A percentile compares a stretch with the other conserved stretches of the same genome.
Conservation (phyloP, 2,797 vertebrate genomes). For the Oceanodroma leucorhoa region DNA sequence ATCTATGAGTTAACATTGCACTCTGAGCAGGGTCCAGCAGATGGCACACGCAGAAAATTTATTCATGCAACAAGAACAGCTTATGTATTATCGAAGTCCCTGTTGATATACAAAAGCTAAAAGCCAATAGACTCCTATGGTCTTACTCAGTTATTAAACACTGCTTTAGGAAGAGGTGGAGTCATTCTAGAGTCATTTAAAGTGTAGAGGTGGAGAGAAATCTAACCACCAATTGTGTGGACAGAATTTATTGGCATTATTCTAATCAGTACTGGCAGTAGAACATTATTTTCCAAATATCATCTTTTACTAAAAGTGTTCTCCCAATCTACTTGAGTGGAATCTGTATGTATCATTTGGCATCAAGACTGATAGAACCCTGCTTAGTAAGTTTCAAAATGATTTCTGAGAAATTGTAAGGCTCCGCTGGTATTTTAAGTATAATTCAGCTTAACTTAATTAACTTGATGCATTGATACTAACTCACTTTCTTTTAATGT, state of each 20-base stretch:
- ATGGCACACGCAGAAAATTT: neutral
- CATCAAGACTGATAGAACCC: neutral
- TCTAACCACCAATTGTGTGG: accelerated
- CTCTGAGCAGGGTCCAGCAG: conserved; percentile 27
- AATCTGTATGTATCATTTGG: neutral
- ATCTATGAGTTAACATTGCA: neutral
- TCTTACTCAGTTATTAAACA: neutral
- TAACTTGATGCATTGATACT: neutral
- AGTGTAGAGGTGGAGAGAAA: neutral
- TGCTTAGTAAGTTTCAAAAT: neutral
- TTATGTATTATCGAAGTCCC: accelerated
- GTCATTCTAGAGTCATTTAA: neutral
- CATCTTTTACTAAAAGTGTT: neutral
- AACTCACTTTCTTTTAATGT: neutral
- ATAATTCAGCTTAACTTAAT: neutral
- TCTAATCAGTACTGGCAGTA: neutral
- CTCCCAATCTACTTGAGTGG: neutral
- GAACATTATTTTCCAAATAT: neutral
- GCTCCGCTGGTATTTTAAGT: neutral
- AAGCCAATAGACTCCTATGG: neutral
- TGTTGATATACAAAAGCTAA: neutral
- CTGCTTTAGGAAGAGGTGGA: neutral
- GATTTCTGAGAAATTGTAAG: neutral
- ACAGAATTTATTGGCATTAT: neutral
- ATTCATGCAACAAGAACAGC: neutral